Percentiles rank a stretch among this genome's conserved stretches.
Conservation (phyloP, 1,140 invertebrate species). For the Euwallacea similis region DNA sequence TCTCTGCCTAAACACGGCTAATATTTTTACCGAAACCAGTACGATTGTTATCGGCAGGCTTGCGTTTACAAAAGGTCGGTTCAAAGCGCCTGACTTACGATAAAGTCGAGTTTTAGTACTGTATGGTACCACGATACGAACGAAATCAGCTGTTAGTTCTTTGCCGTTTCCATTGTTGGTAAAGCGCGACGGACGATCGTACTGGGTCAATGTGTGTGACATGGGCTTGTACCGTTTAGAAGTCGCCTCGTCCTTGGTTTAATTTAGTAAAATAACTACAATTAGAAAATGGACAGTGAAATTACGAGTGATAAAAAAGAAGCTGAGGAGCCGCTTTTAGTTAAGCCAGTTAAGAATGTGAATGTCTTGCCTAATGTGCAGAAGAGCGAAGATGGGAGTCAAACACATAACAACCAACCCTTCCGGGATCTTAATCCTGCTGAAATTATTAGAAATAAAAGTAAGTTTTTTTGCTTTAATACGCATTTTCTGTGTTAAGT, state of each 20-base stretch:
- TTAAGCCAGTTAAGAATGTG: conserved; percentile 19
- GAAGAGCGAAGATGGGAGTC: conserved; percentile 21
- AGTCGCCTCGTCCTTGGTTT: not conserved
- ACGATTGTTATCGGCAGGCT: too few species aligned
- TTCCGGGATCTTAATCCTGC: conserved; percentile 25
- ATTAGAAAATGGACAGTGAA: conserved; percentile 20
- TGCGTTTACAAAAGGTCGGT: too few species aligned
- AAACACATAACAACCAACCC: not conserved
- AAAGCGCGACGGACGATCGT: not conserved
- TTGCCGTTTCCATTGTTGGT: conserved; percentile 8
- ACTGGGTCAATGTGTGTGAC: not conserved
- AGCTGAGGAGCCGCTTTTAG: conserved; percentile 18
- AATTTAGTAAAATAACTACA: conserved; percentile 2
- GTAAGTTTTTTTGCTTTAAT: conserved; percentile 13
- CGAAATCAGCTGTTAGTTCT: conserved; percentile 29
- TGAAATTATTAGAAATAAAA: conserved; percentile 33
- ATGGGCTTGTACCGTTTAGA: not conserved
- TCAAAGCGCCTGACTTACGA: too few species aligned
- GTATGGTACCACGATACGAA: conserved; percentile 17
- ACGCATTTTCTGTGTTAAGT: not conserved
- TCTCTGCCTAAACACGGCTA: too few species aligned
- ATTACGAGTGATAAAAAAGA: conserved; percentile 7
- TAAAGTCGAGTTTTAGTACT: not conserved
- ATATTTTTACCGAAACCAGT: too few species aligned
- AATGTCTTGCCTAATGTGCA: conserved; percentile 11